Conservation (phyloP, 2,888 invertebrate genomes). For the Oconnorella tubifera region DNA sequence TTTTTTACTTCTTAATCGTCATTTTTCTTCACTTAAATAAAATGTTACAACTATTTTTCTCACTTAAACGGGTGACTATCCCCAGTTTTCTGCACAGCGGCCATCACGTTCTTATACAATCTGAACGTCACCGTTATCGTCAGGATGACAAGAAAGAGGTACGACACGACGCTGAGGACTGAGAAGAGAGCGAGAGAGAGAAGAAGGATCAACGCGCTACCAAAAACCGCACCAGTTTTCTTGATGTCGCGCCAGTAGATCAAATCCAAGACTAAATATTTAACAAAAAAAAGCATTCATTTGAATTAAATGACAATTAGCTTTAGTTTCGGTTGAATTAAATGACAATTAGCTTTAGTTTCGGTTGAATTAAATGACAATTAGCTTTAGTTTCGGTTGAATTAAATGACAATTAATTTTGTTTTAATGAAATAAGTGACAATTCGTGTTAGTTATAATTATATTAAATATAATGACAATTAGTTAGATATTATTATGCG, state of each 20-base stretch:
- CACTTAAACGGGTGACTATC: conserved; percentile 98
- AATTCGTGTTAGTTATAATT: too few species aligned
- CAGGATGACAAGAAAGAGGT: conserved; percentile 80
- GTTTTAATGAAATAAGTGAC: too few species aligned
- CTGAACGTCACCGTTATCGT: conserved; percentile 87
- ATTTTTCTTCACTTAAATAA: too few species aligned
- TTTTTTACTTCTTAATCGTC: too few species aligned
- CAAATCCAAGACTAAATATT: conserved; percentile 71
- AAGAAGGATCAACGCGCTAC: conserved; percentile 79
- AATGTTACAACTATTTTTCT: too few species aligned
- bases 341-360: too few species aligned
- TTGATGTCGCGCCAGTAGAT: conserved; percentile 97
- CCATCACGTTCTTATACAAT: conserved; percentile 90
- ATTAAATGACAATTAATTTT: too few species aligned
- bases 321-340: too few species aligned
- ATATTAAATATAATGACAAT: too few species aligned
- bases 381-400: too few species aligned
- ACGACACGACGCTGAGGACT: conserved; percentile 90
- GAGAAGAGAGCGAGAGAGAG: conserved; percentile 92
- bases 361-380: too few species aligned
- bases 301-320: neutral
- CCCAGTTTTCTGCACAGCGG: conserved; percentile 88
- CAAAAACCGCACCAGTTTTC: conserved; percentile 90
- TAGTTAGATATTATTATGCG: too few species aligned
- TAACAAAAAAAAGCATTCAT: neutral